Evolutionary conservation across 1,140 invertebrate species (phyloP).

Genomic region (Drosophila nebulosa): DNA sequence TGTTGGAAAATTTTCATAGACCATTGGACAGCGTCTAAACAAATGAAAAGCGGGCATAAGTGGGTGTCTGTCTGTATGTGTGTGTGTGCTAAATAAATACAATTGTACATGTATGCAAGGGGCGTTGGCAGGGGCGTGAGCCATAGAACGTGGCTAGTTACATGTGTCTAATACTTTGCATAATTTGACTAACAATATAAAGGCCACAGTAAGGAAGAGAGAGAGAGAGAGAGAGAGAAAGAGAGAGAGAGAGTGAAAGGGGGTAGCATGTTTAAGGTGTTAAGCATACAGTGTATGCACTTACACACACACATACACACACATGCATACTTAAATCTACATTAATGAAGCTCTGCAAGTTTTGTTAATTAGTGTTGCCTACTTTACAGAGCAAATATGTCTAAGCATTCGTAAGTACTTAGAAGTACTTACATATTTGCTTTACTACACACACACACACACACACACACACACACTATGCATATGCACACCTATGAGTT

Average conservation of each 20-base stretch:
- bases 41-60: slow-evolving; percentile 36
- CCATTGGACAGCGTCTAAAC: slow-evolving; percentile 75
- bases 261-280: neutral
- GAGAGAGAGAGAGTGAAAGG: neutral
- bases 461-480: neutral
- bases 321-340: slow-evolving; percentile 6
- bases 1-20: slow-evolving; percentile 69
- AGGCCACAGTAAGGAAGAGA: neutral
- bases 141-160: slow-evolving; percentile 27
- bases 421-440: slow-evolving; percentile 3
- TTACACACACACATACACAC: slow-evolving; percentile 3
- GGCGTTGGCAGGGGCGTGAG: slow-evolving; percentile 2
- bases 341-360: slow-evolving; percentile 44
- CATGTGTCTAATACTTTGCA: slow-evolving; percentile 49
- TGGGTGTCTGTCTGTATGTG: neutral
- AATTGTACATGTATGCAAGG: slow-evolving; percentile 23
- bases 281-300: slow-evolving; percentile 15
- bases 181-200: slow-evolving; percentile 72
- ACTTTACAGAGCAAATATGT: slow-evolving; percentile 20
- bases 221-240: neutral
- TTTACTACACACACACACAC: neutral
- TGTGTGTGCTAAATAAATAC: slow-evolving; percentile 34
- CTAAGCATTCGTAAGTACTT: neutral
- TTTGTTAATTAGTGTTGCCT: slow-evolving; percentile 38
- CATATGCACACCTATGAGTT: neutral